Base-by-base conservation (phyloP, 1,140 invertebrate genomes). In the Caerostris darwini region DNA sequence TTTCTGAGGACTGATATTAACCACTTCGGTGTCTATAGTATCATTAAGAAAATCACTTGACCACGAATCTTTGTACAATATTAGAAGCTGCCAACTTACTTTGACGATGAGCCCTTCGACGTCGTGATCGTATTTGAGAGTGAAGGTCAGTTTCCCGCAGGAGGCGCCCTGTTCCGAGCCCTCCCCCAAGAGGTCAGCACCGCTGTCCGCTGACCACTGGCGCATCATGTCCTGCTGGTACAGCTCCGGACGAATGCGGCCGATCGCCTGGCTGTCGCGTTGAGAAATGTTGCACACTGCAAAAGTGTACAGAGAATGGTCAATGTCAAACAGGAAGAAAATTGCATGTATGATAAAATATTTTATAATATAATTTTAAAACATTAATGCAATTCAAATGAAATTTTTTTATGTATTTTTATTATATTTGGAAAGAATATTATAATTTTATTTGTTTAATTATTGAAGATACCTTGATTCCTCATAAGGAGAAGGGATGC, bases 211-310 rank as follows among this genome's bases (percentile, higher is more conserved):
- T 14, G 97, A 98, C 0, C 97, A 97, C 95, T 98, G 98, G 86
- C 97, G 97, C 7, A 94, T 88, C 92, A 94, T 81, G 19, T 94
- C 92, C n/a, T 97, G 96, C 95, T 97, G 97, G 96, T 98, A 98
- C 4, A 98, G 96, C 95, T 98, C 98, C 54, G 97, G 97, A 97
- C 98, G 96, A 34, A 96, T 95, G 54, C 92, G 87, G 3, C 95
- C 96, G 3, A 96, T 94, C 10, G 95, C 95, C 95, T 96, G 94
- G 7, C 90, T 90, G 17, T 94, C 92, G 5, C 90, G 81, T 12
- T 89, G 90, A 8, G 94, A 67, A 34, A 92, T 92, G 34, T 94
- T 92, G 67, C 94, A 94, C 19, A 94, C 94, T 94, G 88, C 14
- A 94, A 92, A 64, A 3, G 58, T 7, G 34, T 34, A 34, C 34